Conservation (phyloP, 2,113 vertebrate species). For the Apeltes quadracus region DNA sequence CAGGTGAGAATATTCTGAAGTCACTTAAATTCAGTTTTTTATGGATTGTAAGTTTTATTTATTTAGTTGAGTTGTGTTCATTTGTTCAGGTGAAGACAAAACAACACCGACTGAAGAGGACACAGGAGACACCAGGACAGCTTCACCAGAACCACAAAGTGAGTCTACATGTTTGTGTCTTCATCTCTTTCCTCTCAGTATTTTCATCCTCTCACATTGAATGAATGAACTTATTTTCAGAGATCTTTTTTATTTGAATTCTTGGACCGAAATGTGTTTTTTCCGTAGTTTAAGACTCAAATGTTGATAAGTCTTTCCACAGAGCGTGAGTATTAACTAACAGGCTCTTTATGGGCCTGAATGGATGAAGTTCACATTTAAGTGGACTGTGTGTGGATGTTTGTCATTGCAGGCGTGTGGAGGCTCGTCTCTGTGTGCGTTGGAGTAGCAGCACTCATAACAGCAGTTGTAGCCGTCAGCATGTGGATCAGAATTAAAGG, state of each 20-base stretch:
- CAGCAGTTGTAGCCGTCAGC: not conserved
- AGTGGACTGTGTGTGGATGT: too few species aligned
- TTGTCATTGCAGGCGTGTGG: not conserved
- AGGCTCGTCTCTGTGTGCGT: not conserved
- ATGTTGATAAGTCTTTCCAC: too few species aligned
- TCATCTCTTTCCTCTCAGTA: not conserved
- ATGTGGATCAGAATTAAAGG: slow-evolving; percentile 5
- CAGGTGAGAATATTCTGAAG: not conserved
- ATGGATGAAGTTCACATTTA: too few species aligned
- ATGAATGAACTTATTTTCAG: not conserved
- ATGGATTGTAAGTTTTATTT: too few species aligned
- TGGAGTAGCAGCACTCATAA: slow-evolving; percentile 1
- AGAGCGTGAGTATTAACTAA: too few species aligned
- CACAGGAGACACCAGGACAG: not conserved
- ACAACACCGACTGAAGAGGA: not conserved
- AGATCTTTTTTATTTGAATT: too few species aligned
- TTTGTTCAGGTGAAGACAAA: not conserved
- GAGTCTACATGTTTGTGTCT: not conserved
- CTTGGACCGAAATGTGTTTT: too few species aligned
- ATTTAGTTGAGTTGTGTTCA: too few species aligned
- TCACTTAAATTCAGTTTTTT: too few species aligned
- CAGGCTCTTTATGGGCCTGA: too few species aligned
- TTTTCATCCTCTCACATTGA: not conserved
- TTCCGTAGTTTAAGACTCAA: too few species aligned
- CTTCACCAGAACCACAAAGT: not conserved